phyloP scores from a whole-genome alignment of 2,797 vertebrate genomes.

The Lutjanus campechanus region DNA sequence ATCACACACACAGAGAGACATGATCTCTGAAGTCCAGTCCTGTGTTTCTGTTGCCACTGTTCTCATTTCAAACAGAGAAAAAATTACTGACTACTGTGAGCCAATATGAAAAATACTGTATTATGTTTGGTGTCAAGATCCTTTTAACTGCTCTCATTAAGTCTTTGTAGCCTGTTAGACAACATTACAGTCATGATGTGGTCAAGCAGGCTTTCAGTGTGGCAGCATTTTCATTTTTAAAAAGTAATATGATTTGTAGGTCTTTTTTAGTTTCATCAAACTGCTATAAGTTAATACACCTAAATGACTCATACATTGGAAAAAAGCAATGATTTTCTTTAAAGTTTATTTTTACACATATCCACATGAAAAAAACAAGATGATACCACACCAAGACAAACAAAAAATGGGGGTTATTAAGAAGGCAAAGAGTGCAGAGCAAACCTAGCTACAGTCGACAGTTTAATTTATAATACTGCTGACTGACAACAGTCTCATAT shows the following conservation, averaged over 20 bases:
- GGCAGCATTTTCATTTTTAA: too few relatives aligned
- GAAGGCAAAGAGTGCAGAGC: too few relatives aligned
- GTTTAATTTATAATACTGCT: too few relatives aligned
- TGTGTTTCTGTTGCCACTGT: neutral
- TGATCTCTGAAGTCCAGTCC: neutral
- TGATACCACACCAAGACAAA: too few relatives aligned
- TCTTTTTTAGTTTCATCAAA: neutral
- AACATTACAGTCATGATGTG: slow-evolving; percentile 33
- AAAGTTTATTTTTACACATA: too few relatives aligned
- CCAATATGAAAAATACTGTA: neutral
- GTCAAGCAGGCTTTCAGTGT: slow-evolving; percentile 22
- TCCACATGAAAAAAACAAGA: too few relatives aligned
- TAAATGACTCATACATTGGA: neutral
- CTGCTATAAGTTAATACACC: neutral
- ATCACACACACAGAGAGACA: neutral
- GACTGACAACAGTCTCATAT: too few relatives aligned
- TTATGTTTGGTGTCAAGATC: neutral
- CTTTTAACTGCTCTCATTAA: neutral
- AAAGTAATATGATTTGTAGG: too few relatives aligned
- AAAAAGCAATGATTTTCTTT: neutral
- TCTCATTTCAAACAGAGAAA: neutral
- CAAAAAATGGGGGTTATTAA: too few relatives aligned
- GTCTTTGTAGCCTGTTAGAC: slow-evolving; percentile 48
- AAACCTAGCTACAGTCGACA: too few relatives aligned
- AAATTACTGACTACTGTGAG: neutral